phyloP scores from a whole-genome alignment of 2,113 vertebrate genomes.

The Dipodomys stephensi region DNA sequence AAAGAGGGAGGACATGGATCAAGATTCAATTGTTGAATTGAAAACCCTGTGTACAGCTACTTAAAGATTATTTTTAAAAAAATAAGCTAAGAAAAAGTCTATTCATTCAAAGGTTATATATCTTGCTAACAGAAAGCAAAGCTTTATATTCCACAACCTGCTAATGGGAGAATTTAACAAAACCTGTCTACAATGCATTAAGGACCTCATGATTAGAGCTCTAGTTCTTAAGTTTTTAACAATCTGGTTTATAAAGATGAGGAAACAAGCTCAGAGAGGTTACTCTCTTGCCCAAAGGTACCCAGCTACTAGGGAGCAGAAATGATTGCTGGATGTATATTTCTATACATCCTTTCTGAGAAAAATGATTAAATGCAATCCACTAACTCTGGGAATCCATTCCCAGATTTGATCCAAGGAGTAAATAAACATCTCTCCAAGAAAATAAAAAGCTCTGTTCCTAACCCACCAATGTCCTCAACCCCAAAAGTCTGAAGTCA shows the following conservation, averaged over 20 bases:
- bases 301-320: not conserved
- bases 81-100: too few species aligned
- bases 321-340: too few species aligned
- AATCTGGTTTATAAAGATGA: not conserved
- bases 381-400: not conserved
- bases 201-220: not conserved
- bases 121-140: constrained; percentile 20
- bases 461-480: constrained; percentile 43
- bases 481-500: constrained; percentile 66
- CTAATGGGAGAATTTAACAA: not conserved
- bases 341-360: constrained; percentile 28
- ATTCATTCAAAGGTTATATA: too few species aligned
- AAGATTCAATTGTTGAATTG: too few species aligned
- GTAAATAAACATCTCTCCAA: constrained; percentile 41
- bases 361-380: not conserved
- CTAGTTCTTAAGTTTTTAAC: not conserved
- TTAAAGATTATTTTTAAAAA: not conserved
- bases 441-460: not conserved
- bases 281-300: not conserved
- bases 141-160: not conserved
- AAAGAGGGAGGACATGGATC: too few species aligned
- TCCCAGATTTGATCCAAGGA: not conserved
- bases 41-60: too few species aligned
- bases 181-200: constrained; percentile 1
- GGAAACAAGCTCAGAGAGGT: not conserved